Base-by-base conservation (phyloP, 2,113 vertebrate species). In the Pampusana beccarii region DNA sequence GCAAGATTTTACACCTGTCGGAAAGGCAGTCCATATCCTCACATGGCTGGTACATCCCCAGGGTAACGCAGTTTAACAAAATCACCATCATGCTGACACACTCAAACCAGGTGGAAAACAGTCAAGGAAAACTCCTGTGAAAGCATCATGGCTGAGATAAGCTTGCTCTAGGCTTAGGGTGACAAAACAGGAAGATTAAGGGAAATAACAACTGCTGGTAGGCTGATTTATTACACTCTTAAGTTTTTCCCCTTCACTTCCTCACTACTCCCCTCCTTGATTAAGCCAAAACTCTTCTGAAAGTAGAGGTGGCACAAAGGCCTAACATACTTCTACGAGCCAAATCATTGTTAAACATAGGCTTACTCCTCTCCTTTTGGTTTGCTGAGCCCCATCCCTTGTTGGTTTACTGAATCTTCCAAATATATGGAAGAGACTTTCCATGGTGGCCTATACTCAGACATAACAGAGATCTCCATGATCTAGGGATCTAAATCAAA, bases 11-110 rank as follows among this genome's bases (percentile, higher is more conserved):
- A 98, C 99, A 99, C 75, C 99, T 98, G 69, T 99, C 98, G 1
- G 99, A 99, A 69, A 99, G 98, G 97, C 99, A 99, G 97, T 99
- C 99, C 96, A 99, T 99, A 98, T 99, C 99, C 83, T 99, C 99
- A 31, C 99, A 99, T 0, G 99, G 99, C 95, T 99, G 99, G 98
- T 99, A 99, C 99, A 99, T 99, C 73, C 99, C 99, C 92, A 99
- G 97, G 10, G 99, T 99, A 86, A 99, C 99, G 8, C 99, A 99
- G 98, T 99, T 99, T 60, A 99, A 94, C 96, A 99, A 97, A 97
- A 99, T 99, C 91, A 99, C 99, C 98, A 99, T 98, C 98, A 99
- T 99, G 89, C 99, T 99, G 92, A 99, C 97, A 34, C 99, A 99
- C 84, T 99, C 99, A 13, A 99, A 99, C 99, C 99, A 99, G 9